A percentile compares a stretch with the other conserved stretches of the same genome.
These are phyloP conservation scores for Cinclus mexicanus DNA, from an alignment of 2,113 vertebrate species.

Conservation along the genomic window DNA sequence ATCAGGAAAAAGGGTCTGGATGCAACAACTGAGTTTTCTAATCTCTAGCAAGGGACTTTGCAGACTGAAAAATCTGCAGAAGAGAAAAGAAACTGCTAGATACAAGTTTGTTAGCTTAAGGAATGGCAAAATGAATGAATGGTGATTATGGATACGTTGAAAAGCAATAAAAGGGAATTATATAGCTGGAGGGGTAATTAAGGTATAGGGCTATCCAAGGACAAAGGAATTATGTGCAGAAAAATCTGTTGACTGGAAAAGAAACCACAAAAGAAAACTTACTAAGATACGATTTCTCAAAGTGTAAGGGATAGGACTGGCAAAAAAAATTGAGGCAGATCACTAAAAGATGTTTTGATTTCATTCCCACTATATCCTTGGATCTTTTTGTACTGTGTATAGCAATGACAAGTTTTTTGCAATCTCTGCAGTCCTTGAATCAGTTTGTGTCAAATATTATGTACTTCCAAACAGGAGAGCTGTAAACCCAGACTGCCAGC, in stretches of 20 bases:
- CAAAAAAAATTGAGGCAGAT: neutral
- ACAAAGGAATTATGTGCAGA: neutral
- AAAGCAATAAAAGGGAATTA: neutral
- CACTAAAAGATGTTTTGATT: neutral
- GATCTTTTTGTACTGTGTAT: neutral
- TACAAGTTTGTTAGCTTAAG: neutral
- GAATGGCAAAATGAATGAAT: neutral
- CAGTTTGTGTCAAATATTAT: neutral
- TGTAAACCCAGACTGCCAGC: neutral
- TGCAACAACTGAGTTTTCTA: neutral
- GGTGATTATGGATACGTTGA: neutral
- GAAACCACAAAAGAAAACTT: neutral
- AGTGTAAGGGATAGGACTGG: neutral
- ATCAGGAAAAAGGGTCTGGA: neutral
- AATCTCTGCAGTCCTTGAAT: neutral
- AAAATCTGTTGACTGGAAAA: fast-evolving
- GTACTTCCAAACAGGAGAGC: neutral
- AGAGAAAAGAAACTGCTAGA: neutral
- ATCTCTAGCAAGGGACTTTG: neutral
- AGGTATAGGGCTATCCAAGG: neutral
- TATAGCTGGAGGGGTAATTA: neutral
- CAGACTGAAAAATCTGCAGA: neutral
- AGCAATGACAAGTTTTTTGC: neutral
- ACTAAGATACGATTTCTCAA: neutral
- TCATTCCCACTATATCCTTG: neutral